Conservation (phyloP, 2,797 vertebrate species). For the Diplodus puntazzo region DNA sequence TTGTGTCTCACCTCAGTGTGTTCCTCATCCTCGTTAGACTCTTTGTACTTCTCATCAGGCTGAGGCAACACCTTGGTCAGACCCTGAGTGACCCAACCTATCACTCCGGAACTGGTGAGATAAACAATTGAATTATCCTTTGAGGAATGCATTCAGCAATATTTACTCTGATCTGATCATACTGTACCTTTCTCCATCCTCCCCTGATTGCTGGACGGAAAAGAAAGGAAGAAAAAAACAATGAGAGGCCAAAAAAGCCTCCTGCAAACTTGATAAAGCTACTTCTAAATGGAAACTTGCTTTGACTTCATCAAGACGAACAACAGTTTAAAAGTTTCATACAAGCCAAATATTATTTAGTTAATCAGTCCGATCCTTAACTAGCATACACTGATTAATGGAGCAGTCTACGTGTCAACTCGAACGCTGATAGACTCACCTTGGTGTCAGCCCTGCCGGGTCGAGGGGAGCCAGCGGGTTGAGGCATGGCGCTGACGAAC, state of each 20-base stretch:
- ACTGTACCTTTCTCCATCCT: constrained; percentile 75
- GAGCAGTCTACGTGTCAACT: neutral
- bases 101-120: constrained; percentile 81
- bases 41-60: constrained; percentile 84
- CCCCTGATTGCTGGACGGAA: constrained; percentile 42
- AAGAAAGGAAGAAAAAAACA: constrained; percentile 6
- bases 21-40: constrained; percentile 54
- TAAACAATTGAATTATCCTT: neutral
- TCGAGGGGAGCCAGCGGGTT: constrained; percentile 75
- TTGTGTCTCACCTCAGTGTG: constrained; percentile 79
- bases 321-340: neutral
- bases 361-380: neutral
- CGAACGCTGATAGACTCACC: constrained; percentile 57
- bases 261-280: neutral
- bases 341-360: neutral
- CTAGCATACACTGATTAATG: neutral
- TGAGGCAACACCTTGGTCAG: constrained; percentile 92
- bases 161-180: neutral
- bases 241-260: neutral
- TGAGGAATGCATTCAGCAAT: neutral
- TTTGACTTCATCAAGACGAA: neutral
- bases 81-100: constrained; percentile 90
- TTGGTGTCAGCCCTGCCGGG: constrained; percentile 63
- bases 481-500: constrained; percentile 81
- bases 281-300: neutral